phyloP scores from a whole-genome alignment of 2,888 invertebrate genomes.

The Poecilus cupreus region DNA sequence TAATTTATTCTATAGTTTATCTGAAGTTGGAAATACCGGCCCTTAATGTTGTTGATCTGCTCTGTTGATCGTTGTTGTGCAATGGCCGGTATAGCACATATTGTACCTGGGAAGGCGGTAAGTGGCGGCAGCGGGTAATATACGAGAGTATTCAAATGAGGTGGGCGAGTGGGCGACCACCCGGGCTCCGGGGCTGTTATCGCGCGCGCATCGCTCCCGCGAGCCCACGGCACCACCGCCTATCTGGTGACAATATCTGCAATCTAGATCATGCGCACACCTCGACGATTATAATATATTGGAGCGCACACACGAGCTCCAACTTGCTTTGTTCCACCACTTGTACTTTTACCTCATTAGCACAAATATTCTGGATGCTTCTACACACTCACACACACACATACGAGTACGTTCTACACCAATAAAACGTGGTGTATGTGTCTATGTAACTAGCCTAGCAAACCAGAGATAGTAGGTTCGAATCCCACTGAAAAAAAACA shows the following conservation, averaged over 20 bases:
- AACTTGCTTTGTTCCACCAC: constrained; percentile 10
- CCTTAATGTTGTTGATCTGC: too few relatives aligned
- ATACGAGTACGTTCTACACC: too few relatives aligned
- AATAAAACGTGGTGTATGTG: too few relatives aligned
- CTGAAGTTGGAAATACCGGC: too few relatives aligned
- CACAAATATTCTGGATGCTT: constrained; percentile 14
- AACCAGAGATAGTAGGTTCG: too few relatives aligned
- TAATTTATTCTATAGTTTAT: too few relatives aligned
- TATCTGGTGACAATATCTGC: constrained; percentile 74
- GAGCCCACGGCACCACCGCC: constrained; percentile 63
- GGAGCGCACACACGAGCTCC: neutral
- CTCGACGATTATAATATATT: constrained; percentile 62
- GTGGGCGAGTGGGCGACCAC: constrained; percentile 67
- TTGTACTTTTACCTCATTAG: constrained; percentile 38
- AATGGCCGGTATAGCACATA: constrained; percentile 1
- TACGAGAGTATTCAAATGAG: constrained; percentile 72
- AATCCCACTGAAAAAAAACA: too few relatives aligned
- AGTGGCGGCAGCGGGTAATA: constrained; percentile 67
- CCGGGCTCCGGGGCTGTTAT: constrained; percentile 69
- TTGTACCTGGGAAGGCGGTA: too few relatives aligned
- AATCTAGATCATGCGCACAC: constrained; percentile 73
- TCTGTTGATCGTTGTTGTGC: too few relatives aligned
- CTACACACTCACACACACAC: too few relatives aligned
- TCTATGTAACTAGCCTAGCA: too few relatives aligned
- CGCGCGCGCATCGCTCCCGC: constrained; percentile 65